phyloP scores from a whole-genome alignment of 2,888 invertebrate genomes.

The Drosophila cognata region DNA sequence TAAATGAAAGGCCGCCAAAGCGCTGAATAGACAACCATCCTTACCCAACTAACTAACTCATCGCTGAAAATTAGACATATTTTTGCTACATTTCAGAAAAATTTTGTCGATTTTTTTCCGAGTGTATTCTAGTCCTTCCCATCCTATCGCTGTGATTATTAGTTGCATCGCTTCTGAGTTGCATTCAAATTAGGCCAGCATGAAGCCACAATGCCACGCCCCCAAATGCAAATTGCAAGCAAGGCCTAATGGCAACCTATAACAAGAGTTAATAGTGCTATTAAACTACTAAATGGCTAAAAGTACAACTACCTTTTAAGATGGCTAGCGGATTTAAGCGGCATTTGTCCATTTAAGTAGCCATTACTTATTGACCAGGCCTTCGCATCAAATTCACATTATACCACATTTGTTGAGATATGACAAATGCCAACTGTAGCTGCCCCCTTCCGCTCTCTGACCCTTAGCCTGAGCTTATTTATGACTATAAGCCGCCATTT shows the following conservation, averaged over 20 bases:
- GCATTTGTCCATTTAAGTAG: constrained; percentile 26
- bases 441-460: neutral
- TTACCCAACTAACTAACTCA: constrained; percentile 1
- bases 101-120: neutral
- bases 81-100: neutral
- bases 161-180: neutral
- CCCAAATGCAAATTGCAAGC: constrained; percentile 14
- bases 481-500: constrained; percentile 70
- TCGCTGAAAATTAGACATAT: neutral
- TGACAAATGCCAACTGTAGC: constrained; percentile 27
- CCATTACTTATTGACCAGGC: constrained; percentile 29
- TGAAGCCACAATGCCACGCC: constrained; percentile 18
- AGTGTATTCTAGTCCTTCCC: constrained; percentile 16
- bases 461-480: constrained; percentile 38
- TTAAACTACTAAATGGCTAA: constrained; percentile 25
- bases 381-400: constrained; percentile 46
- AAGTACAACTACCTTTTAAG: neutral
- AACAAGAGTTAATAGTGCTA: neutral
- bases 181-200: constrained; percentile 52
- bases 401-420: constrained; percentile 39
- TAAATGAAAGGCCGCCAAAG: constrained; percentile 61
- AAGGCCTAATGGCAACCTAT: neutral
- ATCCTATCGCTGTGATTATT: constrained; percentile 51
- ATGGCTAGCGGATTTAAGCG: constrained; percentile 18
- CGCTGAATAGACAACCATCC: constrained; percentile 20